Conservation (phyloP, 2,113 vertebrate genomes). For the Datnioides undecimradiatus region DNA sequence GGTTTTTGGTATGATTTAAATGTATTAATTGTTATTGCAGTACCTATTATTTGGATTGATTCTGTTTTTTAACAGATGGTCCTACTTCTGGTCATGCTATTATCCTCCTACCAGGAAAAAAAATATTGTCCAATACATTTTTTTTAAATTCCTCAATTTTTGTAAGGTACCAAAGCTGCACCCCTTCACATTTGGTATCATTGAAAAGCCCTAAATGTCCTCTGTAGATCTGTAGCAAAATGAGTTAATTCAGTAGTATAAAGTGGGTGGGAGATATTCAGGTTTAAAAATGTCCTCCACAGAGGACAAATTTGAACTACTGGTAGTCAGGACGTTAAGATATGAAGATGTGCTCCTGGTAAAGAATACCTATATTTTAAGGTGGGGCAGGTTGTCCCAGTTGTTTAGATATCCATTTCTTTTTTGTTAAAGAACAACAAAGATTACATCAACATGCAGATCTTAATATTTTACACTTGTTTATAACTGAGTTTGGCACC, state of each 20-base stretch:
- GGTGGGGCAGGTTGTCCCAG: neutral
- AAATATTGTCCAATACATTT: no score
- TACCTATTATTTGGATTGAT: neutral
- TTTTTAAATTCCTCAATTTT: no score
- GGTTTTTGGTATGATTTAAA: neutral
- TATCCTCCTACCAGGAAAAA: no score
- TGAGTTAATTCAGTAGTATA: no score
- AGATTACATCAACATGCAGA: neutral
- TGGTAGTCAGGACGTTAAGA: no score
- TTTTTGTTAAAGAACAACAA: neutral
- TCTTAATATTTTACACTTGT: neutral
- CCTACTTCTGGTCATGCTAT: neutral
- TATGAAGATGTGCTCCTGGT: conserved; percentile 16
- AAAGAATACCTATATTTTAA: neutral
- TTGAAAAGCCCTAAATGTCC: no score
- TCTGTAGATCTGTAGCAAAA: no score
- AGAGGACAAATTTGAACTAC: no score
- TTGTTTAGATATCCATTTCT: neutral
- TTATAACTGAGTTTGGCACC: neutral
- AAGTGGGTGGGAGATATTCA: no score
- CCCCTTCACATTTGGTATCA: no score
- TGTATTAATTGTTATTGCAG: neutral
- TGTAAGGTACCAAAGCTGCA: no score
- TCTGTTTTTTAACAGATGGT: neutral
- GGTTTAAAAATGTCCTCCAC: no score